These are phyloP conservation scores for Macroramphosus scolopax DNA, from an alignment of 2,797 vertebrate species.

Conservation along the genomic window DNA sequence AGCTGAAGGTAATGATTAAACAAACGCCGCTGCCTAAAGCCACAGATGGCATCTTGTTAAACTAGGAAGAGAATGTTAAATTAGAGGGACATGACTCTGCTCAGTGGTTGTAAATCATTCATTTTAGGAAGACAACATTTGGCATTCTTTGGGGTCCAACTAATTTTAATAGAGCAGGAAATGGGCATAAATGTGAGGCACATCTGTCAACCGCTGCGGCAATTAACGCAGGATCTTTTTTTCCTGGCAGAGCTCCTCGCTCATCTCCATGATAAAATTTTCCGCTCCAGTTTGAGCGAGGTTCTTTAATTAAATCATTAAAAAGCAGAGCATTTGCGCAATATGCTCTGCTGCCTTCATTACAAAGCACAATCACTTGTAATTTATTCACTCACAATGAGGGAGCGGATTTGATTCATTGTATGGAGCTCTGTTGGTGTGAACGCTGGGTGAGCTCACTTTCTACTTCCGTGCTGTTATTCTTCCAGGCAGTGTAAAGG, in stretches of 20 bases:
- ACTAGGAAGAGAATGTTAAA: constrained; percentile 25
- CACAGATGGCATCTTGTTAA: constrained; percentile 26
- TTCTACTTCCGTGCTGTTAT: constrained; percentile 24
- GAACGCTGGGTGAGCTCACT: constrained; percentile 13
- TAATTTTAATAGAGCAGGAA: constrained; percentile 68
- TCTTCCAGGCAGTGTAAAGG: constrained; percentile 34
- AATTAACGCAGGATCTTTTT: constrained; percentile 62
- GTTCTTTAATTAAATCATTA: constrained; percentile 80
- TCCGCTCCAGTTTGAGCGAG: constrained; percentile 70
- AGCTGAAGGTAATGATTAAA: constrained; percentile 32
- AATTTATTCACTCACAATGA: constrained; percentile 70
- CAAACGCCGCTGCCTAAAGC: constrained; percentile 27
- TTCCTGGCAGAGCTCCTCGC: constrained; percentile 46
- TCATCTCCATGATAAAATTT: constrained; percentile 65
- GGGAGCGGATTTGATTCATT: constrained; percentile 46
- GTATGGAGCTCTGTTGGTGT: constrained; percentile 21
- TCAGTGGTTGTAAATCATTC: constrained; percentile 60
- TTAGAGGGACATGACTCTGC: constrained; percentile 41
- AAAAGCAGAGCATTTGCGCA: constrained; percentile 73
- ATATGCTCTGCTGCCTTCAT: constrained; percentile 74
- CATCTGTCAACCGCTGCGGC: constrained; percentile 70
- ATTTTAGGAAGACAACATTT: constrained; percentile 61
- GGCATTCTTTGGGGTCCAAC: constrained; percentile 50
- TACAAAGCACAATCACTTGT: constrained; percentile 68
- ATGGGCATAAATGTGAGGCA: constrained; percentile 64